Conservation (phyloP, 1,140 invertebrate species). For the Aphis craccivora region DNA sequence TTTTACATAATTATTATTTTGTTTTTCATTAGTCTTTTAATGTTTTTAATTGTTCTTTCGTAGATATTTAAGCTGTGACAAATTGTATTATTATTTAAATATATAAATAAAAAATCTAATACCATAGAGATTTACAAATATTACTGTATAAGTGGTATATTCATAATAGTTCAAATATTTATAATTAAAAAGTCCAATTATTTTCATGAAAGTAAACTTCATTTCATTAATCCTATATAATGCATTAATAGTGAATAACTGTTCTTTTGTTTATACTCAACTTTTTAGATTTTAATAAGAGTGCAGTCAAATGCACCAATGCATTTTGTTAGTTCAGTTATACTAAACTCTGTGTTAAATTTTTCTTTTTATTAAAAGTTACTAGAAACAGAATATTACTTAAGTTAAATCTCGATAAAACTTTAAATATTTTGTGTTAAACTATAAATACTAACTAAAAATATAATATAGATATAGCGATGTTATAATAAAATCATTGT, state of each 20-base stretch:
- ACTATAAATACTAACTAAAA: not conserved
- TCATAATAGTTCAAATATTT: not conserved
- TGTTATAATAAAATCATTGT: not conserved
- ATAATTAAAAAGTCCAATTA: conserved; percentile 27
- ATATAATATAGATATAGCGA: not conserved
- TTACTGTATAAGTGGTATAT: not conserved
- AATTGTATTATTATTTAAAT: not conserved
- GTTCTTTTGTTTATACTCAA: not conserved
- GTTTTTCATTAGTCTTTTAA: not conserved
- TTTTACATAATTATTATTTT: not conserved
- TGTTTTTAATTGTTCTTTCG: not conserved
- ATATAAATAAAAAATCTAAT: not conserved
- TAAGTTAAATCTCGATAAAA: not conserved
- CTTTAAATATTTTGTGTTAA: not conserved
- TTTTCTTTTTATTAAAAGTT: not conserved
- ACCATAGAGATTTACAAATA: not conserved
- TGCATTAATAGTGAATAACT: not conserved
- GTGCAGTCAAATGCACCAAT: conserved; percentile 34
- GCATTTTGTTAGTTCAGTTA: conserved; percentile 19
- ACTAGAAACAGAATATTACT: not conserved
- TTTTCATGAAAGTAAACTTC: not conserved
- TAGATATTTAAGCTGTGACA: not conserved
- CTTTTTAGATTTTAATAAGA: conserved; percentile 42
- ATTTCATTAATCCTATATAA: not conserved
- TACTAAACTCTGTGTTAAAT: conserved; percentile 1